Conservation (phyloP, 2,797 vertebrate species). For the Tadarida brasiliensis region DNA sequence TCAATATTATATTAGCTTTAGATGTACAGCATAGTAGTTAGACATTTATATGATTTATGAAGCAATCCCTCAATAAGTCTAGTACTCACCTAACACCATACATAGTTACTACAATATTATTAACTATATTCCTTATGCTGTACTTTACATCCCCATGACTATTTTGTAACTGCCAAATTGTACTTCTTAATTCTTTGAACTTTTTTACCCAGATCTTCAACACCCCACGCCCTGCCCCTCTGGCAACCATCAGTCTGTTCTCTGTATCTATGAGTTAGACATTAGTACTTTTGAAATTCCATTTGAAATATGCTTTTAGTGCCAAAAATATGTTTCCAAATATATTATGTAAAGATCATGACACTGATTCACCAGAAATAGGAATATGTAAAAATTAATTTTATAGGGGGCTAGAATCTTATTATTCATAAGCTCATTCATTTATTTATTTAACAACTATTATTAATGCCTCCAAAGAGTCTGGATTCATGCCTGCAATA, state of each 20-base stretch:
- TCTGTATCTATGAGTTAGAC: not conserved
- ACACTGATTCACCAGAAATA: not conserved
- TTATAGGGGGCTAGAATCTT: not conserved
- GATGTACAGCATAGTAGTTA: not conserved
- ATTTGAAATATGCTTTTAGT: not conserved
- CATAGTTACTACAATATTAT: not conserved
- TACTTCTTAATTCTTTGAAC: not conserved
- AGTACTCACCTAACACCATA: not conserved
- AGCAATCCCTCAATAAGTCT: not conserved
- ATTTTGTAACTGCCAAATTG: not conserved
- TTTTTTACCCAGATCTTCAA: not conserved
- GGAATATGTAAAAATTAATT: not conserved
- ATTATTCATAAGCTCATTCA: not conserved
- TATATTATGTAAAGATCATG: not conserved
- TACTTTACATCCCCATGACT: not conserved
- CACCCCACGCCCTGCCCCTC: not conserved
- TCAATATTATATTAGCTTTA: not conserved
- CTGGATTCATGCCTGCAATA: not conserved
- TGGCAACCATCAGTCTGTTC: not conserved
- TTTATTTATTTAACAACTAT: not conserved
- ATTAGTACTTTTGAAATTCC: not conserved
- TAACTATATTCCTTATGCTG: not conserved
- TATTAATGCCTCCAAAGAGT: not conserved
- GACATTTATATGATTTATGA: not conserved
- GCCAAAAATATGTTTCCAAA: not conserved